Conservation (phyloP, 2,113 vertebrate genomes). For the Aramus guarauna region DNA sequence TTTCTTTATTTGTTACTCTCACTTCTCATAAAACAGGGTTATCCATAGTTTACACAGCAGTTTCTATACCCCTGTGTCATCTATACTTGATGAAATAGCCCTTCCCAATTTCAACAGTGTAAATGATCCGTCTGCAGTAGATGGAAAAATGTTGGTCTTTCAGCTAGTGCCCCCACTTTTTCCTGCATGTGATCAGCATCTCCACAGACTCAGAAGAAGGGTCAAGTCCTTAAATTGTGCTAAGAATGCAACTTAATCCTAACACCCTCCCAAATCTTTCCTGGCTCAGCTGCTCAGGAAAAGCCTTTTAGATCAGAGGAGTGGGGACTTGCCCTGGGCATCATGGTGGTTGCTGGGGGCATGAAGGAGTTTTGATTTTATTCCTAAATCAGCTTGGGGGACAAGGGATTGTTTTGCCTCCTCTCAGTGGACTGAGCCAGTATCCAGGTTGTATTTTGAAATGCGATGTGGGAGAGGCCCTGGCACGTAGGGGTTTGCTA, state of each 20-base stretch:
- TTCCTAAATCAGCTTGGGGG: not conserved
- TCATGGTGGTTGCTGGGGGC: not conserved
- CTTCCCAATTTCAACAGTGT: not conserved
- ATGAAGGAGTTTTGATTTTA: not conserved
- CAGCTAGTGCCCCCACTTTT: not conserved
- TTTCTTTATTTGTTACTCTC: not conserved
- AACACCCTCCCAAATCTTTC: not conserved
- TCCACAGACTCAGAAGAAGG: not conserved
- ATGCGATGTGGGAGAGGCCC: not conserved
- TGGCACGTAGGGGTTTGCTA: fast-evolving
- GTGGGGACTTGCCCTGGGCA: not conserved
- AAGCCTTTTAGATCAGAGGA: not conserved
- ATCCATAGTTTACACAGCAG: not conserved
- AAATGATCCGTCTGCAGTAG: not conserved
- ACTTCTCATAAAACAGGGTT: not conserved
- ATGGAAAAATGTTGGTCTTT: not conserved
- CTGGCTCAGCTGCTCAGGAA: not conserved
- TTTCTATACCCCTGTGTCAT: not conserved
- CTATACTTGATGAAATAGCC: not conserved
- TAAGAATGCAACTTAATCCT: not conserved
- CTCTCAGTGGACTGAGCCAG: fast-evolving
- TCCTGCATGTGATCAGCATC: not conserved
- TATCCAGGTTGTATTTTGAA: not conserved
- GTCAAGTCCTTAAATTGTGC: not conserved
- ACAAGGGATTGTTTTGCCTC: not conserved